These are phyloP conservation scores for Thecocarcelia acutangulata DNA, from an alignment of 2,888 invertebrate species.

Conservation along the genomic window DNA sequence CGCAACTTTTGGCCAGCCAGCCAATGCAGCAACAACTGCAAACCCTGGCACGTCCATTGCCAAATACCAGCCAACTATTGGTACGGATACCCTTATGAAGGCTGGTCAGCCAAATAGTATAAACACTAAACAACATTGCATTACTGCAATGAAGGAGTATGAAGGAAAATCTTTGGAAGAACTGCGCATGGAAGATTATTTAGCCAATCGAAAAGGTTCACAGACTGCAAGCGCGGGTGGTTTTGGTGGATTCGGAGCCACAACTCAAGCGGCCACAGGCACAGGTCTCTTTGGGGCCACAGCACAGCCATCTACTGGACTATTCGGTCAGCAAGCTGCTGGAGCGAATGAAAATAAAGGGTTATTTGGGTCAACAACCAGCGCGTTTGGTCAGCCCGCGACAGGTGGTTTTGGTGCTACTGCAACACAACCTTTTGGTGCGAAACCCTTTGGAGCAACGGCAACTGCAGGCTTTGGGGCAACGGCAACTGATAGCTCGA, in stretches of 20 bases:
- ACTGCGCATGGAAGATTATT: slow-evolving; percentile 95
- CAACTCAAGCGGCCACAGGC: slow-evolving; percentile 78
- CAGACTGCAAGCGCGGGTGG: slow-evolving; percentile 78
- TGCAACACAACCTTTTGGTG: slow-evolving; percentile 84
- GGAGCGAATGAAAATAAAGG: slow-evolving; percentile 83
- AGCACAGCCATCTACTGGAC: slow-evolving; percentile 80
- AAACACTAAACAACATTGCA: slow-evolving; percentile 96
- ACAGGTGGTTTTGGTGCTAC: slow-evolving; percentile 83
- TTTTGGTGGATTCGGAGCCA: slow-evolving; percentile 79
- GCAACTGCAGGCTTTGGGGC: slow-evolving; percentile 79
- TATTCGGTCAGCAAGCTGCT: slow-evolving; percentile 83
- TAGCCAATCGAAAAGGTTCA: slow-evolving; percentile 92
- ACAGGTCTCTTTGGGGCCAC: slow-evolving; percentile 82
- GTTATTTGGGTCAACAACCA: slow-evolving; percentile 81
- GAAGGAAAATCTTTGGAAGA: slow-evolving; percentile 97
- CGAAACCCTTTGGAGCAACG: slow-evolving; percentile 84
- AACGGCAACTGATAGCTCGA: slow-evolving; percentile 75
- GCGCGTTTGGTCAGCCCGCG: slow-evolving; percentile 82
- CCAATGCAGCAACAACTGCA: slow-evolving; percentile 73
- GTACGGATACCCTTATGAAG: slow-evolving; percentile 95
- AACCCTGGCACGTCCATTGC: slow-evolving; percentile 86
- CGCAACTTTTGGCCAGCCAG: slow-evolving; percentile 78
- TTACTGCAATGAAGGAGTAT: slow-evolving; percentile 99
- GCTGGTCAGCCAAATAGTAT: slow-evolving; percentile 92
- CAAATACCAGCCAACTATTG: slow-evolving; percentile 93